Evolutionary conservation across 2,888 invertebrate species (phyloP), one percentile per base, ranked within the genome.

Genomic region (Cheilosia scutellata): DNA sequence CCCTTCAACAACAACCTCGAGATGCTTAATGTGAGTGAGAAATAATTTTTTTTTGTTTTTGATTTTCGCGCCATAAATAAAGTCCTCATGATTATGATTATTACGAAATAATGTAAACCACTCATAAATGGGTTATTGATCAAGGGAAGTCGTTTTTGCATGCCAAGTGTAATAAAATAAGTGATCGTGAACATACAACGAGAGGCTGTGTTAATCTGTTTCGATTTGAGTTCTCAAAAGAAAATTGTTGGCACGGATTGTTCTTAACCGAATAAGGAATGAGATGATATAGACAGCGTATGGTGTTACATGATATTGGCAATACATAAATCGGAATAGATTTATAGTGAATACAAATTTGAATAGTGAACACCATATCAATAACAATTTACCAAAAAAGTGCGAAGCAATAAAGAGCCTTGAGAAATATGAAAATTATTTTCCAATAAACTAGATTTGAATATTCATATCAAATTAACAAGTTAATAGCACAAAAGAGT

Each of bases 61-160:
- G 13, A 44, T 13, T 42, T 20, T 33, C 44, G 13, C 68, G 11
- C n/a, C 33, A 60, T 16, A 13, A 42, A n/a, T 16, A 42, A 7
- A 11, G 5, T 13, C 9, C 25, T 53, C 13, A 74, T 62, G 33
- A 57, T 55, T 20, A n/a, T 25, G 58, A 47, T 68, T 72, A 78
- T 27, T 31, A 9, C 31, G 42, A 68, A 53, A 68, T 44, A 55
- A 53, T 31, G 55, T 29, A 16, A 25, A 55, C 25, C 25, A 16
- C n/a, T 33, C 66, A 33, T 65, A 72, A 78, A 68, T 83, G 63
- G 78, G 66, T 68, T 78, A 74, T 58, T 74, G 83, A 68, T 83
- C 60, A 76, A 55, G 66, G 57, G 27, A 72, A 27, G 37, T 29
- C 7, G 4, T 40, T 37, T 44, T 66, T 53, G 49, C 40, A 57